Evolutionary conservation across 2,797 vertebrate genomes (phyloP).

Genomic region (Pteronotus mesoamericanus): DNA sequence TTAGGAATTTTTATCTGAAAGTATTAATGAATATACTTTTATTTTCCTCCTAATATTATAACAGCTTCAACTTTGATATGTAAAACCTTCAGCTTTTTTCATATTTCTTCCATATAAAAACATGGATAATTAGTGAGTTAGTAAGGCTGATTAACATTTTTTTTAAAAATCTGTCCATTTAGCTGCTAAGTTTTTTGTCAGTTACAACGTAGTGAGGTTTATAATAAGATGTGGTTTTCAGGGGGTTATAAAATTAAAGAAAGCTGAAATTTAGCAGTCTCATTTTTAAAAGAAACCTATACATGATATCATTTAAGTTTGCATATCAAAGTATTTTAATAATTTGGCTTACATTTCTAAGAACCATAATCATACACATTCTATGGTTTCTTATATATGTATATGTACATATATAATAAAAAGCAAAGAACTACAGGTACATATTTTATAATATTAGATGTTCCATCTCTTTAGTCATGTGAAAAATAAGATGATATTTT

Average conservation of each 20-base stretch:
- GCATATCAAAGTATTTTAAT: background rate
- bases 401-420: background rate
- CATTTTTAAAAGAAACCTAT: background rate
- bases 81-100: constrained; percentile 19
- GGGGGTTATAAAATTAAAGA: background rate
- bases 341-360: constrained; percentile 2
- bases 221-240: constrained; percentile 23
- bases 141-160: constrained; percentile 18
- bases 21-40: background rate
- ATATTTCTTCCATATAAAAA: constrained; percentile 4
- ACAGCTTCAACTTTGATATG: constrained; percentile 15
- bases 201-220: constrained; percentile 41
- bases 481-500: constrained; percentile 5
- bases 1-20: constrained; percentile 40
- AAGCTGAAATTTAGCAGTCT: background rate
- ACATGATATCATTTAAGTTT: background rate
- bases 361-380: background rate
- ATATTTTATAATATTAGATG: background rate
- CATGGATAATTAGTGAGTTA: constrained; percentile 39
- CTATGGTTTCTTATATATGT: background rate
- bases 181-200: constrained; percentile 42
- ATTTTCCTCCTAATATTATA: background rate
- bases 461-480: background rate
- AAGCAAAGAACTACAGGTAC: background rate
- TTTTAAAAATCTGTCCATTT: background rate